Percentiles rank a stretch among this genome's conserved stretches.
phyloP scores from a whole-genome alignment of 2,888 invertebrate genomes.

The Rhagonycha lutea region DNA sequence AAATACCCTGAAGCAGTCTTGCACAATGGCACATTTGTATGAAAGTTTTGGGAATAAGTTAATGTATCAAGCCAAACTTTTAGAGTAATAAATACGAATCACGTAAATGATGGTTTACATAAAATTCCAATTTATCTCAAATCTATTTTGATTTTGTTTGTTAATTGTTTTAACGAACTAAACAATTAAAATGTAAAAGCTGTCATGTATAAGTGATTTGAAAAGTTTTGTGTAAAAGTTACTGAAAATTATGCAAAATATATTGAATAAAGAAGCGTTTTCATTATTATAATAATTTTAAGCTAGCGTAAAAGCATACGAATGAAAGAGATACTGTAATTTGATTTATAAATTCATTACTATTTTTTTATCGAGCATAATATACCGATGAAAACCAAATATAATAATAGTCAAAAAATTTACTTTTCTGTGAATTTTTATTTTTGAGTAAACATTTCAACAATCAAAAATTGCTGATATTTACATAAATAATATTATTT shows the following conservation, averaged over 20 bases:
- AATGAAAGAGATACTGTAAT: not conserved
- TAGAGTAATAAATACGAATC: not conserved
- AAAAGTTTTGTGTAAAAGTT: not conserved
- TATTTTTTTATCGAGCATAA: not conserved
- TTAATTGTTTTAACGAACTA: not conserved
- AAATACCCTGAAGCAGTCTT: not conserved
- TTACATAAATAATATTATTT: not conserved
- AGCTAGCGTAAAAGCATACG: not conserved
- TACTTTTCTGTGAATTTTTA: not conserved
- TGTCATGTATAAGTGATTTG: not conserved
- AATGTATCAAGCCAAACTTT: not conserved
- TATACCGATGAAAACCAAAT: not conserved
- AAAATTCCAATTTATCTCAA: not conserved
- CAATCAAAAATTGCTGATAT: not conserved
- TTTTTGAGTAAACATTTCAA: not conserved
- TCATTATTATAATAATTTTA: not conserved
- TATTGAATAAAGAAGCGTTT: not conserved
- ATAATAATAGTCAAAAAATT: not conserved
- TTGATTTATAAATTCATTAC: not conserved
- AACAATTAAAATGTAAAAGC: not conserved
- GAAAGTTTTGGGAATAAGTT: not conserved
- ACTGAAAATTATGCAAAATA: not conserved
- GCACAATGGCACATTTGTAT: not conserved
- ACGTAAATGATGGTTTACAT: not conserved
- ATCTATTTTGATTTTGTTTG: not conserved